Conservation (phyloP, 2,113 vertebrate species). For the Lepidothrix coronata region DNA sequence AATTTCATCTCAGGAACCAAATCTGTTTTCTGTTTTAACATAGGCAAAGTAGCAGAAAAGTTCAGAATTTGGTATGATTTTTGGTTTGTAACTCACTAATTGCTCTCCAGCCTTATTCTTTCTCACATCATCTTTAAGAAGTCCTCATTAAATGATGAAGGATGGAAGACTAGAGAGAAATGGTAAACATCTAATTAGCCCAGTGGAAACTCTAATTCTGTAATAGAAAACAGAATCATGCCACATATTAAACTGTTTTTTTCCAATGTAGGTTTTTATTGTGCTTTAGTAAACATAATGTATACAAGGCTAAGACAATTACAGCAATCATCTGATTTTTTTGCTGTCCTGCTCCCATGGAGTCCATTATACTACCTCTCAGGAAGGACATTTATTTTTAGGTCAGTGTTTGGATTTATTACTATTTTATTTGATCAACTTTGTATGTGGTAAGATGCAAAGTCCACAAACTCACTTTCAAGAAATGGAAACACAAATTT, state of each 20-base stretch:
- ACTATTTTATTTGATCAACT: neutral
- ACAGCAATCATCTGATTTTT: neutral
- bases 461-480: neutral
- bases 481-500: neutral
- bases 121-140: neutral
- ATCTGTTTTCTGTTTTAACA: neutral
- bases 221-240: neutral
- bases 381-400: neutral
- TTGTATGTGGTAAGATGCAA: neutral
- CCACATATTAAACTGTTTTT: neutral
- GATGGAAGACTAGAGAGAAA: neutral
- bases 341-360: neutral
- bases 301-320: neutral
- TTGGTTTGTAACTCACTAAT: neutral
- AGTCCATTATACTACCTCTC: neutral
- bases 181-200: neutral
- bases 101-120: neutral
- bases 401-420: neutral
- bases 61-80: neutral
- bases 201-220: neutral
- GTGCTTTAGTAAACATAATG: neutral
- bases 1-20: neutral
- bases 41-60: neutral
- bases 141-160: neutral
- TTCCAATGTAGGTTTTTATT: neutral